These are phyloP conservation scores for Gisinianus flammeolus DNA, from an alignment of 2,888 invertebrate genomes.

Conservation along the genomic window DNA sequence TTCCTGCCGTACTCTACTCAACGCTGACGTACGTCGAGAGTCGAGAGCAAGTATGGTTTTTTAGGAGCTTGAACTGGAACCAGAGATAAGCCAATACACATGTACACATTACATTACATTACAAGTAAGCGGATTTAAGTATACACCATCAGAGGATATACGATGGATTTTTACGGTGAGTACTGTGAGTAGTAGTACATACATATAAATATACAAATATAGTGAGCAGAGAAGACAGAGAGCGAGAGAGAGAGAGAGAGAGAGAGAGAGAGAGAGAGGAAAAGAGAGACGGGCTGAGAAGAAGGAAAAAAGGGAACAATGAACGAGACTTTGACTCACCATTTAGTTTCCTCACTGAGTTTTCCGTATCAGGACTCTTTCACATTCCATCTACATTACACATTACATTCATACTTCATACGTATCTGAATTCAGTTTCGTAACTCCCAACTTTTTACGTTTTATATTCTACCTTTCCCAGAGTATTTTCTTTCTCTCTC, in stretches of 20 bases:
- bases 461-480: constrained; percentile 4
- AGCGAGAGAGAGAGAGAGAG: neutral
- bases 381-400: constrained; percentile 11
- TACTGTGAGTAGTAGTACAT: too few species aligned
- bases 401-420: neutral
- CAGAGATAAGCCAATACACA: neutral
- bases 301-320: constrained; percentile 11
- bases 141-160: neutral
- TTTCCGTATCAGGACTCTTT: too few species aligned
- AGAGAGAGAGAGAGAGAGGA: neutral
- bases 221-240: neutral
- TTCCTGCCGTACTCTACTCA: neutral
- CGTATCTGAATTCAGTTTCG: neutral
- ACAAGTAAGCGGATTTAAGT: neutral
- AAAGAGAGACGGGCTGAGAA: neutral
- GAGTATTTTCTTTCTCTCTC: neutral
- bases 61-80: neutral
- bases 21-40: neutral
- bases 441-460: neutral
- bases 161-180: neutral
- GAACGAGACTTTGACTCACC: constrained; percentile 20
- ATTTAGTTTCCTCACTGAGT: constrained; percentile 7
- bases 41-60: neutral
- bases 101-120: too few species aligned
- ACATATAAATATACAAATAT: too few species aligned